Conservation (phyloP, 2,113 vertebrate genomes). For the Albula goreensis region DNA sequence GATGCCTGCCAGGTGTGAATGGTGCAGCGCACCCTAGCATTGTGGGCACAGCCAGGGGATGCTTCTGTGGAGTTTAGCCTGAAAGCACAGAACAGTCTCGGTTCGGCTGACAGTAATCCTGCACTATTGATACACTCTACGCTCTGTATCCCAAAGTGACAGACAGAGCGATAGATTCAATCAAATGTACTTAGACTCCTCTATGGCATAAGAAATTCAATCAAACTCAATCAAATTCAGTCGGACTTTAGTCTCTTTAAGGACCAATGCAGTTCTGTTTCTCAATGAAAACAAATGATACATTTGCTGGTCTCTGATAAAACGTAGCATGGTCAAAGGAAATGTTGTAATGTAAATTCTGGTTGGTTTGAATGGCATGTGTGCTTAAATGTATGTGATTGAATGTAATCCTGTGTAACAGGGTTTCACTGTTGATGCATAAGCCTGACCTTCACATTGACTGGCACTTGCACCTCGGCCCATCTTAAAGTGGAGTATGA, state of each 20-base stretch:
- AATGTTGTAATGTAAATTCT: no score
- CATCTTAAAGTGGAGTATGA: background rate
- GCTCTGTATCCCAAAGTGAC: background rate
- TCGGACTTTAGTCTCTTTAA: no score
- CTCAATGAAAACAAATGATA: no score
- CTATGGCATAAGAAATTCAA: no score
- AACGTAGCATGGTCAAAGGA: no score
- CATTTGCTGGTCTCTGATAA: no score
- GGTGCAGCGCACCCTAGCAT: background rate
- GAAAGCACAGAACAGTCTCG: slow-evolving; percentile 4
- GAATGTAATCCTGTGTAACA: no score
- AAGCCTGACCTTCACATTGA: background rate
- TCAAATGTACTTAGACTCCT: no score
- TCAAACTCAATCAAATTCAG: no score
- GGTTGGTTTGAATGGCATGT: no score
- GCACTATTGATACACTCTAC: background rate
- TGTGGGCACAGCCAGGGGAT: slow-evolving; percentile 10
- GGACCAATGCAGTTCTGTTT: no score
- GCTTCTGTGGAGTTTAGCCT: background rate
- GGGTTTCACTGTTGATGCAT: background rate
- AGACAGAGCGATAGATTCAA: background rate
- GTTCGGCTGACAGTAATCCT: slow-evolving; percentile 13
- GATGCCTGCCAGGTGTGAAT: slow-evolving; percentile 14
- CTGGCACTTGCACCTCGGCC: background rate
- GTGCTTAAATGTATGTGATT: no score